Evolutionary conservation across 2,113 vertebrate genomes (phyloP).

Genomic region (Limnothrissa miodon): DNA sequence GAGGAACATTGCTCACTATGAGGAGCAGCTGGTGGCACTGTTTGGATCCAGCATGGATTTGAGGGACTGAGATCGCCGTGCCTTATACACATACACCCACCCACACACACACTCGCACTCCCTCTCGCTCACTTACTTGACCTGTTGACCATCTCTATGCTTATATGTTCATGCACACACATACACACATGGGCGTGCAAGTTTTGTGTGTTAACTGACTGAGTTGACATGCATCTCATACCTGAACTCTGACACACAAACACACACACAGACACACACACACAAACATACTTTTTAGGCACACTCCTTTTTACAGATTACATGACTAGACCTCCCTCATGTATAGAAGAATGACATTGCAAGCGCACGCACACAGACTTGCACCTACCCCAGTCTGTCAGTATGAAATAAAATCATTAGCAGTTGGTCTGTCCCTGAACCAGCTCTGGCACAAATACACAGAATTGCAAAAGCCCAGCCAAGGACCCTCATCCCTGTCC

Average conservation of each 20-base stretch:
- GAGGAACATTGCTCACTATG: slow-evolving; percentile 96
- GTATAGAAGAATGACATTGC: slow-evolving; percentile 52
- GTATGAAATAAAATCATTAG: slow-evolving; percentile 53
- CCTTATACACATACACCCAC: slow-evolving; percentile 65
- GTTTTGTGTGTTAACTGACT: neutral
- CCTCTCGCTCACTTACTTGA: neutral
- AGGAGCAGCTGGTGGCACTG: slow-evolving; percentile 97
- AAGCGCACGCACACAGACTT: slow-evolving; percentile 39
- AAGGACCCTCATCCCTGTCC: slow-evolving; percentile 46
- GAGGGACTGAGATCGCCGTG: slow-evolving; percentile 78
- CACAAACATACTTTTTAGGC: slow-evolving; percentile 6
- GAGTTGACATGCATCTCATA: neutral
- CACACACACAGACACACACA: neutral
- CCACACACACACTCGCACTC: slow-evolving; percentile 46
- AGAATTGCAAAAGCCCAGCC: slow-evolving; percentile 39
- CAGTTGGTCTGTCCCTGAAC: slow-evolving; percentile 38
- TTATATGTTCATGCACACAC: slow-evolving; percentile 20
- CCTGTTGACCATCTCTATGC: neutral
- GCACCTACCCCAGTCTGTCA: slow-evolving; percentile 44
- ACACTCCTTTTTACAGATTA: slow-evolving; percentile 35
- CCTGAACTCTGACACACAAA: neutral
- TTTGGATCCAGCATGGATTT: slow-evolving; percentile 99
- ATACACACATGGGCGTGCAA: slow-evolving; percentile 40
- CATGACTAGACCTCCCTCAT: neutral
- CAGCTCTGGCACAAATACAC: slow-evolving; percentile 36